These are phyloP conservation scores for Aphelenchoides fujianensis DNA, from an alignment of 1,140 invertebrate genomes.

Conservation along the genomic window DNA sequence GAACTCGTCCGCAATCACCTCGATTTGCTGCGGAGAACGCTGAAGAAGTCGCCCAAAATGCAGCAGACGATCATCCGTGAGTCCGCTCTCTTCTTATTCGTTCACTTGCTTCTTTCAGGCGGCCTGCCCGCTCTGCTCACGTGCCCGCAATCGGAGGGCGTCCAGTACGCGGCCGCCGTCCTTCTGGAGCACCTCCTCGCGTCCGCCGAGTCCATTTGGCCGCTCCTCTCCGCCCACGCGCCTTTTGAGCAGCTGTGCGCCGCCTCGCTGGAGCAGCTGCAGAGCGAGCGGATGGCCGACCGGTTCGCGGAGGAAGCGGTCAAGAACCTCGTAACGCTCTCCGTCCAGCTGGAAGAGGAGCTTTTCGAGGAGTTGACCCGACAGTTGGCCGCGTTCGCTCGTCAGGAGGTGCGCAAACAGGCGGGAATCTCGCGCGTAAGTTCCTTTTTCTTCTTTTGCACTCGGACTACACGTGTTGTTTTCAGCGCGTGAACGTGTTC, in stretches of 20 bases:
- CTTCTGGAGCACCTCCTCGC: constrained; percentile 17
- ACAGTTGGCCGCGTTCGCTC: neutral
- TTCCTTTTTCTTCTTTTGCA: neutral
- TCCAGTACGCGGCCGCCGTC: neutral
- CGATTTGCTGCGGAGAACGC: neutral
- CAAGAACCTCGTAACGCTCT: constrained; percentile 13
- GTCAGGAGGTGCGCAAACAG: neutral
- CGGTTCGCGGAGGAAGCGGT: constrained; percentile 12
- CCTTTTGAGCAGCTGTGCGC: neutral
- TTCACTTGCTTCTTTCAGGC: too few species aligned
- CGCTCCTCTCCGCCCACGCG: neutral
- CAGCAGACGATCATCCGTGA: constrained; percentile 13
- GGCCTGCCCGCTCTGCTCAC: neutral
- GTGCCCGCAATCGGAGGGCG: neutral
- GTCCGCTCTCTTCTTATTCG: too few species aligned
- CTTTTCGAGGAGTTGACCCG: neutral
- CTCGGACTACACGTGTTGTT: neutral
- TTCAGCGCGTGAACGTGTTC: constrained; percentile 15
- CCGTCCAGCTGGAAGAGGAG: constrained; percentile 1
- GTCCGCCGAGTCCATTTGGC: constrained; percentile 13
- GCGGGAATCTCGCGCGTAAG: constrained; percentile 1
- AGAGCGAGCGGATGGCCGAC: neutral
- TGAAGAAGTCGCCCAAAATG: neutral
- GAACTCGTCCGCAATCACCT: constrained; percentile 14
- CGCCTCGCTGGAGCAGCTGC: neutral